phyloP scores from a whole-genome alignment of 2,888 invertebrate genomes.

The Lapara coniferarum region DNA sequence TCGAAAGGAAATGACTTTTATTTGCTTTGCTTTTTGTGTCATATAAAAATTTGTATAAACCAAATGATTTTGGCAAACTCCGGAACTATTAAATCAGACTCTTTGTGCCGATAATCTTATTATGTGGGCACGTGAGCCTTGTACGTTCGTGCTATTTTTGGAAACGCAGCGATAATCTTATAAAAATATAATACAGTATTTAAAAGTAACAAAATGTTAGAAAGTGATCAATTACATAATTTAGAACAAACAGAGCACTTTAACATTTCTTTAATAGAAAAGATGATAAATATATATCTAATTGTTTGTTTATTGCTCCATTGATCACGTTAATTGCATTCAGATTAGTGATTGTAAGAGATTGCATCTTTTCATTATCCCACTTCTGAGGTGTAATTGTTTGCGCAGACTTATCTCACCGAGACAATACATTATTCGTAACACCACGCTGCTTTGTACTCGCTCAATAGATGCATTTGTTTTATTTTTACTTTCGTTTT shows the following conservation, averaged over 20 bases:
- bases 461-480: slow-evolving; percentile 57
- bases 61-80: slow-evolving; percentile 49
- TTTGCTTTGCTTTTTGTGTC: slow-evolving; percentile 60
- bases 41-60: slow-evolving; percentile 42
- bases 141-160: slow-evolving; percentile 72
- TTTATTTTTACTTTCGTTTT: slow-evolving; percentile 66
- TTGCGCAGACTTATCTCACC: slow-evolving; percentile 46
- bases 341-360: slow-evolving; percentile 26
- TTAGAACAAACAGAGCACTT: background rate
- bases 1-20: slow-evolving; percentile 36
- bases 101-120: slow-evolving; percentile 71
- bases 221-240: slow-evolving; percentile 14
- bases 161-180: slow-evolving; percentile 62
- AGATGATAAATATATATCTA: background rate
- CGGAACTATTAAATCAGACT: slow-evolving; percentile 67
- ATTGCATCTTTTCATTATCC: slow-evolving; percentile 43
- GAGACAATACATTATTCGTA: slow-evolving; percentile 52
- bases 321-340: slow-evolving; percentile 35
- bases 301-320: slow-evolving; percentile 31
- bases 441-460: slow-evolving; percentile 48
- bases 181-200: background rate
- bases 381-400: slow-evolving; percentile 55
- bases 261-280: background rate
- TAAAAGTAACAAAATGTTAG: background rate
- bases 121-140: slow-evolving; percentile 75